Evolutionary conservation across 2,888 invertebrate genomes (phyloP), one percentile per base, ranked within the genome.

Genomic region (Agrypnus murinus): DNA sequence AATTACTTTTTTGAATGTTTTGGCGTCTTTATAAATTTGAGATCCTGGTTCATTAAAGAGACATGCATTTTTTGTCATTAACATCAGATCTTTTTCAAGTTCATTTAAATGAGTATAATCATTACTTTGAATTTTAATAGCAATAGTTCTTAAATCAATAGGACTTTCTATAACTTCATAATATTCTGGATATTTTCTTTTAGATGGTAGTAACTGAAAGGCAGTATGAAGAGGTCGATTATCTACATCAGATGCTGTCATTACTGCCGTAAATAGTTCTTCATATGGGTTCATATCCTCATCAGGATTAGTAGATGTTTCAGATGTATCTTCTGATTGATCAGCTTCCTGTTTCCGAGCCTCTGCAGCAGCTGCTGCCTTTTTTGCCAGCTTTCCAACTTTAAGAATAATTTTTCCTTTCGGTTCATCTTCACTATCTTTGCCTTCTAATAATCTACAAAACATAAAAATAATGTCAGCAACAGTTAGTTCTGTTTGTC

Each of bases 41-140:
- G 98, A 98, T 1, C 97, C 97, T 0, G 99, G 97, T 82, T 98
- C 98, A 84, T 99, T 99, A 82, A 97, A 99, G 14, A 92, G 88
- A 83, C 97, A 98, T 0, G 99, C 99, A 85, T 99, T 99, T 76
- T 94, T 92, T 55, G 95, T 95, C 94, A 99, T 95, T 62, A 95
- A 87, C 75, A 93, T 85, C 40, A 99, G 86, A 87, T 99, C 99
- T 73, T 92, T 92, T 84, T 98, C 98, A 88, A 99, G 88, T 65
- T 97, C 96, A 50, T 87, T 87, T 36, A 99, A 84, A 74, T 87
- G 90, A 0, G 88, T 86, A 82, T 99, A 99, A 64, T 93, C 92
- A 62, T 91, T 92, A 67, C 92, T 92, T 85, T 96, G 95, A 62
- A 99, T 95, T 86, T 95, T 96, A 68, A 92, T 92, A 0, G 97